phyloP scores from a whole-genome alignment of 2,797 vertebrate genomes.

The Schizopygopsis malacanthus region DNA sequence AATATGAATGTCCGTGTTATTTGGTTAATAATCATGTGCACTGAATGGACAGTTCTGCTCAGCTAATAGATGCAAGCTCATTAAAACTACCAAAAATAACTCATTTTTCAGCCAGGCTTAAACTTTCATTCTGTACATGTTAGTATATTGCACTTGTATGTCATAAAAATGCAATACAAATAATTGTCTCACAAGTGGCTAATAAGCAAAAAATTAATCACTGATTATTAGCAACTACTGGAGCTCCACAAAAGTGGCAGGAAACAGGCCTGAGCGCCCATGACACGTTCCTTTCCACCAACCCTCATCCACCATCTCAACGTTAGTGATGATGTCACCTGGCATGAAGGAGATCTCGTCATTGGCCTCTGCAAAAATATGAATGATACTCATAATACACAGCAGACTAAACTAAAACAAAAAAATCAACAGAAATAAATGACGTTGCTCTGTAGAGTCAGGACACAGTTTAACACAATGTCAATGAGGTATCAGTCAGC shows the following conservation, averaged over 20 bases:
- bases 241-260: conserved; percentile 87
- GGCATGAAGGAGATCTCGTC: conserved; percentile 94
- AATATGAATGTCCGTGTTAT: not conserved
- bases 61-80: not conserved
- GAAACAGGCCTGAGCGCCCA: conserved; percentile 86
- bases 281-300: conserved; percentile 91
- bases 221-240: conserved; percentile 68
- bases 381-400: not conserved
- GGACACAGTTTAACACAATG: not conserved
- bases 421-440: not conserved
- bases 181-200: not conserved
- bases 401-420: not conserved
- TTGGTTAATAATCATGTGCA: not conserved
- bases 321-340: conserved; percentile 86
- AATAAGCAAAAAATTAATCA: not conserved
- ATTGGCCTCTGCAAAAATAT: conserved; percentile 81
- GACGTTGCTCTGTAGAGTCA: not conserved
- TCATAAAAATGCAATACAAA: conserved; percentile 1
- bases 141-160: conserved; percentile 20
- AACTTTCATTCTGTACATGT: conserved; percentile 4
- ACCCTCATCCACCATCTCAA: conserved; percentile 93
- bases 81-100: not conserved
- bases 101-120: not conserved
- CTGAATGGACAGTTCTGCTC: not conserved
- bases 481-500: not conserved